These are phyloP conservation scores for Sceloporus undulatus DNA, from an alignment of 2,113 vertebrate genomes.

Conservation along the genomic window DNA sequence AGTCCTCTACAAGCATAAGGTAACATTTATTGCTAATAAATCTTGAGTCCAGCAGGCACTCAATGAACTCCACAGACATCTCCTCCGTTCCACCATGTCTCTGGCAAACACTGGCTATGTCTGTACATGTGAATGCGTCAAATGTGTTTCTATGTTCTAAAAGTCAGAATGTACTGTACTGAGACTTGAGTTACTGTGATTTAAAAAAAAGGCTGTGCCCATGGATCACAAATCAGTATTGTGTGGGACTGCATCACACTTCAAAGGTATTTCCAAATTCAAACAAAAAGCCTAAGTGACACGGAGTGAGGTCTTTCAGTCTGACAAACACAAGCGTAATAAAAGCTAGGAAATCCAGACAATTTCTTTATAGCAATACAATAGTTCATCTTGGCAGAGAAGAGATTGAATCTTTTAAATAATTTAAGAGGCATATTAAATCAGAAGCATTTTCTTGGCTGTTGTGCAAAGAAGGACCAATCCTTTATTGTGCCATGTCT, in stretches of 20 bases:
- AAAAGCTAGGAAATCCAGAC: too few species aligned
- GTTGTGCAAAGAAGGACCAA: too few species aligned
- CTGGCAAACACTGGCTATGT: not conserved
- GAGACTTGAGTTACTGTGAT: not conserved
- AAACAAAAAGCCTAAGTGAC: not conserved
- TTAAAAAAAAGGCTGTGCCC: too few species aligned
- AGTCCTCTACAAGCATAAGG: not conserved
- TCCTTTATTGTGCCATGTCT: too few species aligned
- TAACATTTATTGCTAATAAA: not conserved
- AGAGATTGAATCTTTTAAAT: too few species aligned
- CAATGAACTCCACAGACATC: not conserved
- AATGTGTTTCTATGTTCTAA: not conserved
- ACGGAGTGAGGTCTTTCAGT: too few species aligned
- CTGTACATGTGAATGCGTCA: not conserved
- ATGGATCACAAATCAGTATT: too few species aligned
- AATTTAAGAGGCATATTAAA: too few species aligned
- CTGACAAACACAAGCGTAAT: too few species aligned
- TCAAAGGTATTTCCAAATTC: not conserved
- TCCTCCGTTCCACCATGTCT: not conserved
- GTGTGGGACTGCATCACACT: not conserved
- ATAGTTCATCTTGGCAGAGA: too few species aligned
- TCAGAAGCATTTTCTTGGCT: too few species aligned
- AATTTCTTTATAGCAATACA: too few species aligned
- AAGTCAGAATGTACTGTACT: not conserved
- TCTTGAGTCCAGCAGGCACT: not conserved